Base-by-base conservation (phyloP, 1,140 invertebrate species). In the Melipona quadrifasciata region DNA sequence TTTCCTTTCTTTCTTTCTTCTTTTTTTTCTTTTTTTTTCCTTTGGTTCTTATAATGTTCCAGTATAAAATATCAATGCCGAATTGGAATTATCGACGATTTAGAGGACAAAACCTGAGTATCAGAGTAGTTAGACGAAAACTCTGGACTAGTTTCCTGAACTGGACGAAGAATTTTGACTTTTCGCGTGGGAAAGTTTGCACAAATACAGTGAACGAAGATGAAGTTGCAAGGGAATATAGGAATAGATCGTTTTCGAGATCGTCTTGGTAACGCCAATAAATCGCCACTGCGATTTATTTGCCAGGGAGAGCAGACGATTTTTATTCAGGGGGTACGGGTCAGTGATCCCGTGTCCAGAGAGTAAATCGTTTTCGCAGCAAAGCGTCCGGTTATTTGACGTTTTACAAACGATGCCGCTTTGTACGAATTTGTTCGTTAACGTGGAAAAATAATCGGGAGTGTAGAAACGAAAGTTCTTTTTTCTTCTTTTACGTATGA, bases 401-500 rank as follows among this genome's bases (percentile, higher is more conserved):
- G 74, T 87, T 86, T 91, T 82, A 92, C 88, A 90, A 91, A 93
- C 92, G 84, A 68, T 27, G 55, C 17, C 77, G 71, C 86, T 94
- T 92, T 91, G 68, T 93, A 90, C 85, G 80, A 87, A 92, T 93
- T 91, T 90, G 86, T 82, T 76, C 53, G 39, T 34, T 74, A 78
- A 92, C 88, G 80, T 89, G 92, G 91, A 93, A 89, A 94, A 91
- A 93, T 92, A 71, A 57, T 74, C 75, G 5, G 39, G 16, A n/a
- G 47, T 24, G 17, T 47, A 47, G 27, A 19, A n/a, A 24, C 16
- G 31, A 24, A 31, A 24, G 14, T 61, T 47, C 8, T 10, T 39
- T 39, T 39, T 39, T 39, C 6, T 3, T 47, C 8, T 19, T 34
- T 34, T 34, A 21, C 27, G 21, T 58, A 39, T 51, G 24, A 10